These are phyloP conservation scores for Drosophila tropicalis DNA, from an alignment of 1,140 invertebrate genomes.

Conservation along the genomic window DNA sequence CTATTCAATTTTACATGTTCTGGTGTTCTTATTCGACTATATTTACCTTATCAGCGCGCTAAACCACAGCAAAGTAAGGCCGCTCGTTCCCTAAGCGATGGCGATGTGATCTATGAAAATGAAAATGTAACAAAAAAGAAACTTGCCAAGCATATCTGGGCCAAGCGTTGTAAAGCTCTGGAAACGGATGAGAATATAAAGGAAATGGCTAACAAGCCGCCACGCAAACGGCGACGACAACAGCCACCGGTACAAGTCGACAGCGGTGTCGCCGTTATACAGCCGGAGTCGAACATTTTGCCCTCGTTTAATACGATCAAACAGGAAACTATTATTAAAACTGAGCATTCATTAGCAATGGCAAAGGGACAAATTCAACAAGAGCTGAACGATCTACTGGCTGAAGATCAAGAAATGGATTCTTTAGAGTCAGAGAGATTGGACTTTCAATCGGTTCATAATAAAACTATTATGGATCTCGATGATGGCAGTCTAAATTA, in stretches of 20 bases:
- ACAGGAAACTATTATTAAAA: constrained; percentile 46
- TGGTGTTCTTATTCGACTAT: no score
- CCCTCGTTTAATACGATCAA: constrained; percentile 37
- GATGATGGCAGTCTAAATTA: constrained; percentile 48
- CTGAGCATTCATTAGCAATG: constrained; percentile 38
- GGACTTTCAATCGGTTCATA: background rate
- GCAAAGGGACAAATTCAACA: constrained; percentile 46
- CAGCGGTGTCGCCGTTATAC: background rate
- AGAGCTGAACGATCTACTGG: constrained; percentile 56
- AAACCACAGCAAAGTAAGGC: constrained; percentile 53
- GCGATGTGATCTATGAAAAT: constrained; percentile 70
- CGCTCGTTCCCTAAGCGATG: constrained; percentile 49
- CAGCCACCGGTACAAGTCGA: background rate
- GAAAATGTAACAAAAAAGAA: constrained; percentile 63
- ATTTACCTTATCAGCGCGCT: constrained; percentile 34
- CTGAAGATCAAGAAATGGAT: constrained; percentile 39
- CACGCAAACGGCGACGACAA: constrained; percentile 30
- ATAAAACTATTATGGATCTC: constrained; percentile 45
- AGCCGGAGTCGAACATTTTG: background rate
- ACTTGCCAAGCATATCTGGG: constrained; percentile 56
- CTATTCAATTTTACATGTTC: no score
- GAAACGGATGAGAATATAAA: constrained; percentile 15
- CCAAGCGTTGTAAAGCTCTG: constrained; percentile 38
- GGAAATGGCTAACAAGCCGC: constrained; percentile 3
- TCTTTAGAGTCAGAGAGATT: constrained; percentile 16